Percentiles rank a stretch among this genome's conserved stretches.
Evolutionary conservation across 2,888 invertebrate genomes (phyloP).

Genomic region (Plebejus melissa): DNA sequence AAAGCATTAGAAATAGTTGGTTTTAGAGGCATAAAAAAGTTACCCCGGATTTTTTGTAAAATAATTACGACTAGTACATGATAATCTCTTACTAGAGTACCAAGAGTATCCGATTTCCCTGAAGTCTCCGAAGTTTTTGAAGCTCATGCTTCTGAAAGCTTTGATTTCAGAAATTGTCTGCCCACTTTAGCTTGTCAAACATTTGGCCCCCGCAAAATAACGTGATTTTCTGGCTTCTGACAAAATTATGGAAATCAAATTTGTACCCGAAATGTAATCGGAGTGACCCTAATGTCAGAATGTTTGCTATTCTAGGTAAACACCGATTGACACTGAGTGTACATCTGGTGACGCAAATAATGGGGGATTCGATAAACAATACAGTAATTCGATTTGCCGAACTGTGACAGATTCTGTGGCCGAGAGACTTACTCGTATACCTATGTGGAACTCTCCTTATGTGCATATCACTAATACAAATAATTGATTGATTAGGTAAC

Average conservation of each 20-base stretch:
- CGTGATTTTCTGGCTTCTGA: constrained; percentile 35
- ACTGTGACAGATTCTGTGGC: constrained; percentile 63
- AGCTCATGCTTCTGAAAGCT: too few relatives aligned
- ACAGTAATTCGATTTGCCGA: constrained; percentile 69
- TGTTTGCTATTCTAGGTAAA: constrained; percentile 76
- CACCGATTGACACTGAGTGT: constrained; percentile 76
- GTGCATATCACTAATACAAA: background rate
- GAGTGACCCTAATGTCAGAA: constrained; percentile 65
- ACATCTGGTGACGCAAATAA: constrained; percentile 77
- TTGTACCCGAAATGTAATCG: constrained; percentile 55
- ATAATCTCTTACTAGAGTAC: too few relatives aligned
- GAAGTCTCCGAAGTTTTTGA: too few relatives aligned
- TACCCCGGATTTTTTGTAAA: too few relatives aligned
- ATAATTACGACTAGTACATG: too few relatives aligned
- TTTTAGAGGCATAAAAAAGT: too few relatives aligned
- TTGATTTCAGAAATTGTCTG: background rate
- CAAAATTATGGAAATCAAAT: constrained; percentile 70
- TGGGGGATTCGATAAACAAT: constrained; percentile 68
- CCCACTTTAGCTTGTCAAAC: background rate
- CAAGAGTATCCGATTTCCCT: too few relatives aligned
- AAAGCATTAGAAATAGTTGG: background rate
- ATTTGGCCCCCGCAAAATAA: constrained; percentile 1
- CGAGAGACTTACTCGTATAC: background rate
- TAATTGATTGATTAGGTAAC: too few relatives aligned
- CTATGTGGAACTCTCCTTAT: background rate